These are phyloP conservation scores for Tetragonula carbonaria DNA, from an alignment of 2,888 invertebrate species.

Conservation along the genomic window DNA sequence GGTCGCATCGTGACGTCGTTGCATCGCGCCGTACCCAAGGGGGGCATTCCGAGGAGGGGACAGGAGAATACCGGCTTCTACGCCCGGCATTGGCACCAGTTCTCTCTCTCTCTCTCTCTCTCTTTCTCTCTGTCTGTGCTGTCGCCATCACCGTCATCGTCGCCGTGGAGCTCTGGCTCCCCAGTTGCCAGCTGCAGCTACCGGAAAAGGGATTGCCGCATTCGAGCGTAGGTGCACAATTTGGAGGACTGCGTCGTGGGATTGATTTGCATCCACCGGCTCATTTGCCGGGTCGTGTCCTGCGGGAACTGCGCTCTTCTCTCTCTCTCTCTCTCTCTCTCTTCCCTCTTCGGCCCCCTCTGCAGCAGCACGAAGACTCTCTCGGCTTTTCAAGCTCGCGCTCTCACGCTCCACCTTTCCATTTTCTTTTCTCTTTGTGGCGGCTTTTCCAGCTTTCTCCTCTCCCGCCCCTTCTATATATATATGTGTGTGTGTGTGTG, in stretches of 20 bases:
- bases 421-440: slow-evolving; percentile 12
- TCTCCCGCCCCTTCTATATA: neutral
- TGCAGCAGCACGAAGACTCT: too few species aligned
- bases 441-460: slow-evolving; percentile 21
- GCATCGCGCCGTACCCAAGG: slow-evolving; percentile 70
- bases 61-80: neutral
- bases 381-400: neutral
- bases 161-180: slow-evolving; percentile 19
- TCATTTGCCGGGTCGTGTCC: slow-evolving; percentile 81
- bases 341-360: too few species aligned
- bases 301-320: slow-evolving; percentile 64
- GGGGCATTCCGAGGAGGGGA: slow-evolving; percentile 53
- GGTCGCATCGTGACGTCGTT: slow-evolving; percentile 47
- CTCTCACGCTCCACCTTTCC: slow-evolving; percentile 8
- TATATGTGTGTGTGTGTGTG: too few species aligned
- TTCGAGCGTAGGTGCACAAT: slow-evolving; percentile 78
- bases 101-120: slow-evolving; percentile 1
- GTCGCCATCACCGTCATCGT: slow-evolving; percentile 8
- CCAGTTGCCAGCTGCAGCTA: slow-evolving; percentile 55
- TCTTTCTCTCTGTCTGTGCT: neutral
- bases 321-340: neutral
- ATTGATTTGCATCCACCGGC: slow-evolving; percentile 83
- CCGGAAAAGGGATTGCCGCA: slow-evolving; percentile 80
- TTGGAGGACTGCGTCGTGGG: slow-evolving; percentile 77
- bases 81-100: neutral